A percentile compares a stretch with the other conserved stretches of the same genome.
These are phyloP conservation scores for Styela clava DNA, from an alignment of 23 tunicate genomes.

Conservation along the genomic window DNA sequence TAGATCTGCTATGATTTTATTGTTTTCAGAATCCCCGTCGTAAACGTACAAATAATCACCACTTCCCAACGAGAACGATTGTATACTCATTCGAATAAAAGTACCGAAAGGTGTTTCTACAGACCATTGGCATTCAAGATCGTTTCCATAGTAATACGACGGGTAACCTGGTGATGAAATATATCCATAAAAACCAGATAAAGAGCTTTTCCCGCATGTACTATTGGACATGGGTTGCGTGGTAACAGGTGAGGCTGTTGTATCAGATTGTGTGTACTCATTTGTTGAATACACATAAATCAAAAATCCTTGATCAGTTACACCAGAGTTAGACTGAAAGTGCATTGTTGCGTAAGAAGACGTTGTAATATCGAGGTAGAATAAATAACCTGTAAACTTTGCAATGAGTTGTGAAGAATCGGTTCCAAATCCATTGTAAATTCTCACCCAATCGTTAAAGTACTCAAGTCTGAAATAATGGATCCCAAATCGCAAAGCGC, in stretches of 20 bases:
- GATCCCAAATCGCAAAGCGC: neutral
- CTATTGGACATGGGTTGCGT: neutral
- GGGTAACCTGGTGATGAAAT: constrained; percentile 12
- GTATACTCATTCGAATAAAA: neutral
- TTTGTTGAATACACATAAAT: neutral
- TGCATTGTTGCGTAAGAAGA: neutral
- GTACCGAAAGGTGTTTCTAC: neutral
- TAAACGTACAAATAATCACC: neutral
- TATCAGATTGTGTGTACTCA: too few species aligned
- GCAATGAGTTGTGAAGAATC: neutral
- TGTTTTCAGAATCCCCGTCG: neutral
- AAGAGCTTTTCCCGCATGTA: neutral
- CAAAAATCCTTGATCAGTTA: neutral
- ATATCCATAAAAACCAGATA: neutral
- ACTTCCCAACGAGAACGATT: neutral
- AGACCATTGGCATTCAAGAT: constrained; percentile 4
- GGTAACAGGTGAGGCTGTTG: neutral
- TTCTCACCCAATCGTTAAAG: constrained; percentile 7
- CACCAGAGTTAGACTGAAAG: neutral
- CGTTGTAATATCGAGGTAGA: neutral
- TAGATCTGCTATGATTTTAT: neutral
- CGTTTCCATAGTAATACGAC: neutral
- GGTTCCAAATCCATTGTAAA: neutral
- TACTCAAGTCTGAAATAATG: neutral
- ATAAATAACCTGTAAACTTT: neutral